Percentiles rank a stretch among this genome's conserved stretches.
Conservation (phyloP, 2,113 vertebrate genomes). For the Syngnathoides biaculeatus region DNA sequence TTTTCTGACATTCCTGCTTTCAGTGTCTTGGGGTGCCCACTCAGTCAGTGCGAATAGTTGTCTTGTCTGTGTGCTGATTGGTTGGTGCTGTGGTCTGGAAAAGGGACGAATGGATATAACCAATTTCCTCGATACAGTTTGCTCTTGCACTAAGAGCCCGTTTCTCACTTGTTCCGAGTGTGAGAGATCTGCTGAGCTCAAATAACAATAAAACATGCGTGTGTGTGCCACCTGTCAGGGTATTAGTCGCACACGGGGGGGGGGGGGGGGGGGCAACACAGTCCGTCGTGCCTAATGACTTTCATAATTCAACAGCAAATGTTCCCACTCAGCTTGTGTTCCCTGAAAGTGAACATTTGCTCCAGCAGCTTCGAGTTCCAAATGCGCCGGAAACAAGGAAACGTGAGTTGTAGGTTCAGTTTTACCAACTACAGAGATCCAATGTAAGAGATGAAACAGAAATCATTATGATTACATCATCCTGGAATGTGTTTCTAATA, state of each 20-base stretch:
- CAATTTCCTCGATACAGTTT: background rate
- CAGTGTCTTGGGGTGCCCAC: background rate
- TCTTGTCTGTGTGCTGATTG: background rate
- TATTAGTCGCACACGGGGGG: slow-evolving; percentile 33
- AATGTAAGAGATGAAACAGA: background rate
- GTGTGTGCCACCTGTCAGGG: slow-evolving; percentile 46
- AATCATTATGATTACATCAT: background rate
- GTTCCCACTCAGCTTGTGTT: slow-evolving; percentile 18
- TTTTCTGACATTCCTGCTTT: background rate
- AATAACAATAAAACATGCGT: slow-evolving; percentile 30
- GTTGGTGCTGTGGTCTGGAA: background rate
- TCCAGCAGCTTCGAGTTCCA: background rate
- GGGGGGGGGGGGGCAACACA: slow-evolving; percentile 5
- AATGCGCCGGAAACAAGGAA: background rate
- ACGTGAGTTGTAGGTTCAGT: background rate
- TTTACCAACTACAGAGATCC: background rate
- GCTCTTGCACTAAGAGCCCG: background rate
- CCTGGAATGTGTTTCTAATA: no score
- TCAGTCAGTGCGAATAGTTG: background rate
- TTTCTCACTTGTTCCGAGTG: slow-evolving; percentile 8
- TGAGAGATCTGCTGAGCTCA: slow-evolving; percentile 28
- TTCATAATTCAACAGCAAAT: slow-evolving; percentile 38
- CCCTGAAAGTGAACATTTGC: background rate
- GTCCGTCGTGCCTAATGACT: slow-evolving; percentile 22
- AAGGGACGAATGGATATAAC: background rate